Evolutionary conservation across 2,113 vertebrate species (phyloP).

Genomic region (Xyliphius kryptos): DNA sequence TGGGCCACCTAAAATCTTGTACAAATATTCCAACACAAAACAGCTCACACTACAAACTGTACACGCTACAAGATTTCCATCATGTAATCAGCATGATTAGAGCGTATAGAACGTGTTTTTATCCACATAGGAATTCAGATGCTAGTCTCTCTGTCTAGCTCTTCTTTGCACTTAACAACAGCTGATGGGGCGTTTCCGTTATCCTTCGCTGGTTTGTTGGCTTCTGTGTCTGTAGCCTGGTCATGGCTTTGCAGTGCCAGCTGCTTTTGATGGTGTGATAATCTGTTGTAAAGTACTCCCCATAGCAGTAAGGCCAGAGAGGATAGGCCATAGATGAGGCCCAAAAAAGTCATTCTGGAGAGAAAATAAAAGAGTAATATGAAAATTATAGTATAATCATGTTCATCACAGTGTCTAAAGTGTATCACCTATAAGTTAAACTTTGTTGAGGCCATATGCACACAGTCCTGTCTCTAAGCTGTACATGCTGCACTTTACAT

Average conservation of each 20-base stretch:
- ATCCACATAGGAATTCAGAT: no score
- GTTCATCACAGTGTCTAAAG: no score
- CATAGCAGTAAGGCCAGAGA: conserved; percentile 48
- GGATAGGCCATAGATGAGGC: conserved; percentile 55
- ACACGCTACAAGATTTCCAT: conserved; percentile 5
- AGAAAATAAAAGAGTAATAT: no score
- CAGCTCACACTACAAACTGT: conserved; percentile 5
- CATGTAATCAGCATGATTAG: background rate
- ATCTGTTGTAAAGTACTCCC: conserved; percentile 45
- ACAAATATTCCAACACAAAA: background rate
- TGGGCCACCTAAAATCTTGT: background rate
- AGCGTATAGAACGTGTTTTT: no score
- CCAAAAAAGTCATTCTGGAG: conserved; percentile 58
- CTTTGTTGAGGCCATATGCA: no score
- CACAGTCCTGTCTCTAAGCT: no score
- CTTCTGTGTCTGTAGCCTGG: conserved; percentile 47
- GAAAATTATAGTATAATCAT: background rate
- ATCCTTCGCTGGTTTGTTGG: conserved; percentile 17
- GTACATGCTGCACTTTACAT: no score
- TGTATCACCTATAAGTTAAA: background rate
- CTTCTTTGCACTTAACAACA: conserved; percentile 45
- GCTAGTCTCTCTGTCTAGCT: conserved; percentile 55
- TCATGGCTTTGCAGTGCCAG: conserved; percentile 43
- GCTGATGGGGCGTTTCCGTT: conserved; percentile 37
- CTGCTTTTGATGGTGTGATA: conserved; percentile 57